Evolutionary conservation across 2,888 invertebrate genomes (phyloP), one percentile per base, ranked within the genome.

Genomic region (Drosophila buzzatii): DNA sequence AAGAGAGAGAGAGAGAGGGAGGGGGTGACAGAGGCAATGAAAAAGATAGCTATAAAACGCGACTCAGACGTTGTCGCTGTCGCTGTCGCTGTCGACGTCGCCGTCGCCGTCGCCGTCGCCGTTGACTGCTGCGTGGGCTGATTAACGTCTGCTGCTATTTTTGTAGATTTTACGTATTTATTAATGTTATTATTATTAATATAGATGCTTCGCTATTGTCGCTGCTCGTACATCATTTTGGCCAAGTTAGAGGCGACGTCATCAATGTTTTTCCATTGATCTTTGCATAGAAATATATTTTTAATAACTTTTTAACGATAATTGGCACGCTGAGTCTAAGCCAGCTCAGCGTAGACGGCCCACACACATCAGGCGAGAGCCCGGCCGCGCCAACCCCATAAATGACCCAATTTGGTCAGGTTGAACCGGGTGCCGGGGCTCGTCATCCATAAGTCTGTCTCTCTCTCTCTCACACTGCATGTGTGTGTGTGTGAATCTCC

Each of bases 331-430:
- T 73, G 49, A 33, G 88, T 82, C 80, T 83, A 67, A 73, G 78
- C 78, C 78, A 78, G 68, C 66, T 80, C 71, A 65, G 64, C 67
- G 33, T 27, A 60, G 49, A 35, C 85, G 49, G 61, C 88, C 90
- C 90, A 85, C 85, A 81, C 74, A 81, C 74, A 67, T 18, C 27
- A 37, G 39, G 18, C 42, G 41, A 53, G 67, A 51, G 49, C 42
- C 60, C 41, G 53, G 64, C 53, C 76, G 56, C 64, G 67, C 78
- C 83, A 82, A 78, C 88, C 88, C 87, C 81, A 76, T 81, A 74
- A 82, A 85, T 90, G 85, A 85, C 90, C 90, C 90, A 88, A 85
- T 85, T 85, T 85, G 90, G 90, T 84, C 82, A 81, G 86, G 52
- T 73, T 78, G 73, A 73, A 63, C 69, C 61, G 60, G 64, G 42